Percentiles rank a stretch among this genome's conserved stretches.
Conservation (phyloP, 1,140 invertebrate species). For the Coptotermes formosanus region DNA sequence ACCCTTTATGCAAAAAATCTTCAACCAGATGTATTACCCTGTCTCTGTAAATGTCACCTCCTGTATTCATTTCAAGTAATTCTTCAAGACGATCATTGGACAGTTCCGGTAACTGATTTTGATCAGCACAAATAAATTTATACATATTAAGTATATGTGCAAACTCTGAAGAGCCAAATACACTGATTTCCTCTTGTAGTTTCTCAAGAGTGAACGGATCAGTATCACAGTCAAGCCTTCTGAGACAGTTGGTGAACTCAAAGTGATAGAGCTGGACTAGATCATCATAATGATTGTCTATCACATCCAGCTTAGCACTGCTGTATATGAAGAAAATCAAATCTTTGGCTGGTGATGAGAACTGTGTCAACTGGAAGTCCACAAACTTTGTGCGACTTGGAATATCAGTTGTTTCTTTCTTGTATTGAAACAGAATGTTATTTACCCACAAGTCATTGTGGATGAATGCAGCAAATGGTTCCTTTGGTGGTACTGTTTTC, state of each 20-base stretch:
- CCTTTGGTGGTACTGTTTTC: slow-evolving; percentile 24
- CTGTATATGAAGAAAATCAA: slow-evolving; percentile 27
- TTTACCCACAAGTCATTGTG: slow-evolving; percentile 34
- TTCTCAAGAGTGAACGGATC: background rate
- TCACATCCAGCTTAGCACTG: slow-evolving; percentile 12
- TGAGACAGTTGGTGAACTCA: slow-evolving; percentile 22
- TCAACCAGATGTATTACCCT: slow-evolving; percentile 17
- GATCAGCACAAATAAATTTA: background rate
- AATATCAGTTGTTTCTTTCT: background rate
- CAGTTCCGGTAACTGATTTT: background rate
- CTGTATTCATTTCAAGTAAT: background rate
- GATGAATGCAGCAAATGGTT: slow-evolving; percentile 34
- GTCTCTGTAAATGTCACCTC: background rate
- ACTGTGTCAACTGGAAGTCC: slow-evolving; percentile 31
- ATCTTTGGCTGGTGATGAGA: slow-evolving; percentile 30
- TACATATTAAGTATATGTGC: background rate
- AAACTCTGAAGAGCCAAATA: background rate
- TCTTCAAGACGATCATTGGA: background rate
- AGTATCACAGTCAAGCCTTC: slow-evolving; percentile 18
- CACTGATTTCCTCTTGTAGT: slow-evolving; percentile 22
- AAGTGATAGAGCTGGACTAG: slow-evolving; percentile 24
- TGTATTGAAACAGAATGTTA: slow-evolving; percentile 33
- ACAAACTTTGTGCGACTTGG: slow-evolving; percentile 23
- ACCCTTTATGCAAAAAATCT: slow-evolving; percentile 7
- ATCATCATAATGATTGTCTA: slow-evolving; percentile 25